These are phyloP conservation scores for Callimico goeldii DNA, from an alignment of 2,797 vertebrate genomes.

Conservation along the genomic window DNA sequence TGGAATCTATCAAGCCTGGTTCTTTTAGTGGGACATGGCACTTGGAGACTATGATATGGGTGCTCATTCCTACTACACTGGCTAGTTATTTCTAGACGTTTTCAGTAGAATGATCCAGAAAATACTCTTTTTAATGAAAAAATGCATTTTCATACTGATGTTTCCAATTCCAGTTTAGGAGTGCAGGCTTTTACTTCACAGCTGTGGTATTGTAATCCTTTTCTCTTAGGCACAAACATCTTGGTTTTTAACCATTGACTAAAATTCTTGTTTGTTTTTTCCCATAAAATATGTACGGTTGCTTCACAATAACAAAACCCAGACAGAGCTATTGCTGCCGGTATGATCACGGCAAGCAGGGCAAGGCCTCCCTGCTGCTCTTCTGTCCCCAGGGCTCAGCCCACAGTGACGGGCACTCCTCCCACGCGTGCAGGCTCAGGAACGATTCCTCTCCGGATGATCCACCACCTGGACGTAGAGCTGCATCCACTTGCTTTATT, in stretches of 20 bases:
- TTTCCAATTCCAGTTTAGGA: not conserved
- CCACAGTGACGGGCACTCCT: not conserved
- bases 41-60: not conserved
- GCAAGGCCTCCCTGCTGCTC: not conserved
- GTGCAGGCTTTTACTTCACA: not conserved
- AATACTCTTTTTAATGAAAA: not conserved
- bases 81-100: not conserved
- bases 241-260: not conserved
- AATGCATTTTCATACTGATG: not conserved
- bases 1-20: not conserved
- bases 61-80: not conserved
- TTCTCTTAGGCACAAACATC: not conserved
- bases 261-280: not conserved
- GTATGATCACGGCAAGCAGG: fast-evolving
- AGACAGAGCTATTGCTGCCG: fast-evolving
- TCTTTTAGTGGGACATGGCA: not conserved
- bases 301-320: not conserved
- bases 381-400: fast-evolving
- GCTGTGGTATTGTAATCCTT: not conserved
- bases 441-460: not conserved
- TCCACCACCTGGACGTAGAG: too few species aligned
- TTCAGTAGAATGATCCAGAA: not conserved
- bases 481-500: not conserved
- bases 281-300: fast-evolving
- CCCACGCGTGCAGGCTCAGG: fast-evolving